Evolutionary conservation across 2,113 vertebrate genomes (phyloP), one percentile per base, ranked within the genome.

Genomic region (Stegostoma tigrinum): DNA sequence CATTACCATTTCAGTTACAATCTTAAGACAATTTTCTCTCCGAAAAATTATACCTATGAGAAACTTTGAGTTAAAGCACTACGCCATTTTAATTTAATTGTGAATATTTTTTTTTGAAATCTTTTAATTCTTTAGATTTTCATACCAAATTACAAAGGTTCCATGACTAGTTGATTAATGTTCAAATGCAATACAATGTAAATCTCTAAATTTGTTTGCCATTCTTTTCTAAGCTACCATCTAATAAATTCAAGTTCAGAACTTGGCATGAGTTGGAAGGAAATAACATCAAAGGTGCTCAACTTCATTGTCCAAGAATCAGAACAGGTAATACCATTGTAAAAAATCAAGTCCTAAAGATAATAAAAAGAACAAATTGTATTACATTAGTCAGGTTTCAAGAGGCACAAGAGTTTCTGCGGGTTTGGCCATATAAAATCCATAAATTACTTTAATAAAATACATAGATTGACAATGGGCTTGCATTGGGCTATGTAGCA

Each of bases 271-370:
- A 98, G 93, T 96, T 99, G 97, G 98, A 98, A 95, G 98, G 98
- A 89, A 98, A 98, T 94, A 97, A 98, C 48, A 96, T 99, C 96
- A 97, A 96, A 95, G 99, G 99, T 96, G 97, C 98, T 97, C 98
- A 99, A 97, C 98, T 99, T 96, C 97, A 19, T 96, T 99, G 98
- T 95, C 99, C 99, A 96, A 97, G 98, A 97, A 98, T 99, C 96
- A 98, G 99, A 98, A 97, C 99, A 98, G 98, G 99, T 99, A 96
- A 97, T 30, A 30, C 5, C 68, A 95, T 72, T 34, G 72, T 72
- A 3, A 95, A 75, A 66, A 75, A 72, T 66, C 6, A 93, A 93
- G 12, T 83, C 38, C 38, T 83, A 66, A 66, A 93, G 34, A 93
- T 19, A 23, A 10, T 38, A 66, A 42, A 42, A 61, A 34, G 19